A percentile compares a stretch with the other conserved stretches of the same genome.
Evolutionary conservation across 2,113 vertebrate species (phyloP).

Genomic region (Globicephala melas): DNA sequence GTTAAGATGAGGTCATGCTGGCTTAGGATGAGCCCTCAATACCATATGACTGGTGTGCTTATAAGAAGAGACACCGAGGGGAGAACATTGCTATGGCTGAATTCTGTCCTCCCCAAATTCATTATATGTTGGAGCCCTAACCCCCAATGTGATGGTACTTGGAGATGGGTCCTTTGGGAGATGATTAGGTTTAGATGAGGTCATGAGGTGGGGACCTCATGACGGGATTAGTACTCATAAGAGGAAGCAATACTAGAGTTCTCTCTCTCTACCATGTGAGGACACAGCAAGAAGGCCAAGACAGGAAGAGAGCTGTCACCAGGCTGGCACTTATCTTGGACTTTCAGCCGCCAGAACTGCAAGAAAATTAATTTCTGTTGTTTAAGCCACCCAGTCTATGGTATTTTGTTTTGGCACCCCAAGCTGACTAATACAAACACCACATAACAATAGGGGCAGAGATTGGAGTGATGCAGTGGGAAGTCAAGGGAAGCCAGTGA

Average conservation of each 20-base stretch:
- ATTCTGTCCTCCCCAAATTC: neutral
- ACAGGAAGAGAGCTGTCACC: neutral
- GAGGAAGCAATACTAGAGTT: neutral
- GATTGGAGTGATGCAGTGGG: neutral
- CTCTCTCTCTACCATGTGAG: neutral
- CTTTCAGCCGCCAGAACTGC: neutral
- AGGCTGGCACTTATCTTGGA: neutral
- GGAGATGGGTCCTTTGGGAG: neutral
- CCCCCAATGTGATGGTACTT: neutral
- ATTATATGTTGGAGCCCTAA: neutral
- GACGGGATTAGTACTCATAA: neutral
- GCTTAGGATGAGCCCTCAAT: neutral
- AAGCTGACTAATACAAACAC: neutral
- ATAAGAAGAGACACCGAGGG: neutral
- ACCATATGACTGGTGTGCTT: neutral
- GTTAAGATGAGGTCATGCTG: neutral
- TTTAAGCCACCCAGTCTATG: neutral
- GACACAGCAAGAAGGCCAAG: neutral
- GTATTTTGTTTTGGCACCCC: neutral
- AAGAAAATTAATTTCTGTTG: neutral
- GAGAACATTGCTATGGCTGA: neutral
- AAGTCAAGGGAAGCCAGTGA: neutral
- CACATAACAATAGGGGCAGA: neutral
- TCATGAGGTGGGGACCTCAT: neutral
- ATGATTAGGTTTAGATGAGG: neutral